These are phyloP conservation scores for Mobula hypostoma DNA, from an alignment of 2,113 vertebrate species.

Conservation along the genomic window DNA sequence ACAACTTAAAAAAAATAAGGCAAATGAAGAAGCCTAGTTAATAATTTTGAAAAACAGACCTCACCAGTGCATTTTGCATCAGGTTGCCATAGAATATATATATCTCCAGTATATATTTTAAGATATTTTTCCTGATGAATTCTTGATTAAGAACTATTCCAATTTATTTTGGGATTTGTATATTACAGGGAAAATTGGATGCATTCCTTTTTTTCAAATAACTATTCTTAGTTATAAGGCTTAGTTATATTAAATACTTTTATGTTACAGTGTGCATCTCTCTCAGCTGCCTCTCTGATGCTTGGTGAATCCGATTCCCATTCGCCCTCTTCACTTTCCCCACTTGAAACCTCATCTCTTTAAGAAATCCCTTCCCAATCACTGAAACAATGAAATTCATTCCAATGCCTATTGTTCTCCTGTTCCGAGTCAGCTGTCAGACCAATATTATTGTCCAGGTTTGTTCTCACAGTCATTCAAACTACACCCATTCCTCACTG, in stretches of 20 bases:
- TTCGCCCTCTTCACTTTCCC: not conserved
- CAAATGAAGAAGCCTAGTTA: not conserved
- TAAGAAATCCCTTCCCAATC: not conserved
- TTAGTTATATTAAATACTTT: not conserved
- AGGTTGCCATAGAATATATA: not conserved
- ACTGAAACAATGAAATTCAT: not conserved
- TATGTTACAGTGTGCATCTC: not conserved
- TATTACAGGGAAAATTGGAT: not conserved
- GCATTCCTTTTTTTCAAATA: not conserved
- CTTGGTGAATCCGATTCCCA: not conserved
- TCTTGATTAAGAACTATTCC: not conserved
- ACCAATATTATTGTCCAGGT: not conserved
- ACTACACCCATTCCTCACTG: not conserved
- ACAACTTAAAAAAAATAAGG: not conserved
- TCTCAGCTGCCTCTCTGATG: not conserved
- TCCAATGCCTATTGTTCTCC: not conserved
- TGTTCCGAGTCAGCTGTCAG: not conserved
- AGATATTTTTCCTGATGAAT: not conserved
- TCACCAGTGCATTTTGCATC: not conserved
- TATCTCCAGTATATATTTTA: not conserved
- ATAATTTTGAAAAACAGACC: not conserved
- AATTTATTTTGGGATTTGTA: not conserved
- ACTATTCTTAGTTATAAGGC: not conserved
- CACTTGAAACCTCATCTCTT: not conserved
- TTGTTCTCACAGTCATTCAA: too few species aligned